Base-by-base conservation (phyloP, 2,888 invertebrate genomes). In the Allygus modestus region DNA sequence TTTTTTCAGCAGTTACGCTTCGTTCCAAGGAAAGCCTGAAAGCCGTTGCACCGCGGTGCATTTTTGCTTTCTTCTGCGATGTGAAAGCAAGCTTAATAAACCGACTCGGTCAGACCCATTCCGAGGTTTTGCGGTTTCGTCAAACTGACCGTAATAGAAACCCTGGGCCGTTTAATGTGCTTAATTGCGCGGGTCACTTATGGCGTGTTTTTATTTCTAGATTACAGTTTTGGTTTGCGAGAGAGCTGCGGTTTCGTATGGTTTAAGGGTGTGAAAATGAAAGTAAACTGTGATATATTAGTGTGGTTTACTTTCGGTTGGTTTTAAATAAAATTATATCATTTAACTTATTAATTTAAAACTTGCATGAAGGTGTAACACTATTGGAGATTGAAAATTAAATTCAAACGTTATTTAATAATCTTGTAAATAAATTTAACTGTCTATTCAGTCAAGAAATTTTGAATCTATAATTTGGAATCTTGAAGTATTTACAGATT, bases 171-270 rank as follows among this genome's bases (percentile, higher is more conserved):
- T 23, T 54, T 65, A 65, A 65, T 65, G 65, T 65, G 12, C 28
- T 12, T 31, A 65, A 31, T 65, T 65, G 23, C 28, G 58, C n/a
- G 23, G 20, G 4, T 58, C 20, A 58, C 58, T 58, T 58, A 58
- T 58, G 58, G 28, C 28, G 28, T 51, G 12, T 65, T 58, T 58
- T 58, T 58, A 58, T 58, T 58, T 65, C 28, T 31, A 65, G 65
- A 31, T 65, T 28, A 17, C n/a, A 28, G 28, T 31, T 65, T 26
- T 17, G 65, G 28, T 65, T 31, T 12, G 65, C 65, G 65, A 65
- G 65, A 65, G 28, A 65, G 65, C 17, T 65, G 65, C 11, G 28
- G 65, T 7, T 46, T 11, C 12, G 46, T 58, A 58, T 23, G 26
- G 23, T 58, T 23, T 20, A 9, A 58, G 65, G 65, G 15, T 65